A percentile compares a stretch with the other conserved stretches of the same genome.
Conservation (phyloP, 1,140 invertebrate species). For the Drosophila lowei region DNA sequence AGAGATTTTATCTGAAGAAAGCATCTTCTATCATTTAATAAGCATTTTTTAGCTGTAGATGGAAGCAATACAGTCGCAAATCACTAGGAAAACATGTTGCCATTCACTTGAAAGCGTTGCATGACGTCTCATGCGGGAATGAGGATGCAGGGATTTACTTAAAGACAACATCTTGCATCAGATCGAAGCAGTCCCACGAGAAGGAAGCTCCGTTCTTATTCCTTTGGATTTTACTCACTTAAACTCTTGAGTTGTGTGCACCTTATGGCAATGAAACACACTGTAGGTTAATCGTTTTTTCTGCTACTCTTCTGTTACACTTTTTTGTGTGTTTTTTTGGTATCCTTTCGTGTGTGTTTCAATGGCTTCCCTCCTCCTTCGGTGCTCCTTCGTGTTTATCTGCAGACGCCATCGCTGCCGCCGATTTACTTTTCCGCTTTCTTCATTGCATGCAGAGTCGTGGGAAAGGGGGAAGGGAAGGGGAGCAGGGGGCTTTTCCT, state of each 20-base stretch:
- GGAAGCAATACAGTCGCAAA: too few relatives aligned
- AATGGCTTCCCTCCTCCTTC: constrained; percentile 49
- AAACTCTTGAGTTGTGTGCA: constrained; percentile 14
- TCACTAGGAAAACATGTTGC: too few relatives aligned
- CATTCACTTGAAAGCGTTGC: too few relatives aligned
- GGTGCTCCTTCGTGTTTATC: constrained; percentile 43
- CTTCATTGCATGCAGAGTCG: not conserved
- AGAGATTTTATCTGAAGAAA: too few relatives aligned
- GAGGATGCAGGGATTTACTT: too few relatives aligned
- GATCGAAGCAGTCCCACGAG: too few relatives aligned
- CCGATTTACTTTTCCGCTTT: constrained; percentile 71
- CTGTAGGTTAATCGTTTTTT: constrained; percentile 53
- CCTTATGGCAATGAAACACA: constrained; percentile 17
- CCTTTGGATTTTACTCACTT: not conserved
- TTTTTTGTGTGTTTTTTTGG: constrained; percentile 10
- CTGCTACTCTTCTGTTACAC: not conserved
- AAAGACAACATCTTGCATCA: too few relatives aligned
- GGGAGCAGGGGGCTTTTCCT: constrained; percentile 28
- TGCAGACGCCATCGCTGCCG: constrained; percentile 73
- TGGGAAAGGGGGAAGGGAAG: not conserved
- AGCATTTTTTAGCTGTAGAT: too few relatives aligned
- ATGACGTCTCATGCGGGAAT: too few relatives aligned
- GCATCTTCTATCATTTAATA: too few relatives aligned
- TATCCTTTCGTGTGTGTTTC: constrained; percentile 66
- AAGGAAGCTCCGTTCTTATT: too few relatives aligned